phyloP scores from a whole-genome alignment of 2,113 vertebrate species.

The Xenotilapia leptura region DNA sequence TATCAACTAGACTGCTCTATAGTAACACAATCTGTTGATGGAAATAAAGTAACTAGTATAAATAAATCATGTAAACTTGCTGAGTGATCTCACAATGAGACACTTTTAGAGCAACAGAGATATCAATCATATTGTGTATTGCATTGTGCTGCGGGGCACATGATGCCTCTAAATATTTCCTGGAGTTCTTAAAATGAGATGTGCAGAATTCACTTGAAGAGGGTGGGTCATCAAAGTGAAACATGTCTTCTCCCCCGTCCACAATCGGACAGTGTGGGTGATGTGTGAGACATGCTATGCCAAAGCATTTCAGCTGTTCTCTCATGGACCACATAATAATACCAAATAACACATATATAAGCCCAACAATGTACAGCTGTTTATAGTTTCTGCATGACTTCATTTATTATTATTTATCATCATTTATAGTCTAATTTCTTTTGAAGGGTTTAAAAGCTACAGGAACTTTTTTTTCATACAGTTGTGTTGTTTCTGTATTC shows the following conservation, averaged over 20 bases:
- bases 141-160: background rate
- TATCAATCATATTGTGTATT: background rate
- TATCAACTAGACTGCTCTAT: background rate
- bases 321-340: background rate
- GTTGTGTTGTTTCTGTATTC: background rate
- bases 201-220: background rate
- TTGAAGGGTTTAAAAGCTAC: background rate
- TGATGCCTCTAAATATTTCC: background rate
- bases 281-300: constrained; percentile 19
- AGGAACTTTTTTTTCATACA: background rate
- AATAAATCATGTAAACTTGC: background rate
- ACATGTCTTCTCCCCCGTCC: background rate
- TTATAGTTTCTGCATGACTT: background rate
- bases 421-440: background rate
- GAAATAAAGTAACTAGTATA: background rate
- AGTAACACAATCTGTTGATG: background rate
- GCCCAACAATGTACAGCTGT: background rate
- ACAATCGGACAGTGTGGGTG: background rate
- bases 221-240: background rate
- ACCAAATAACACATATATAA: background rate
- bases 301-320: background rate
- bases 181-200: background rate
- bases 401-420: background rate
- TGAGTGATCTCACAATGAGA: background rate
- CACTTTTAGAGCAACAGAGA: background rate